phyloP scores from a whole-genome alignment of 1,140 invertebrate genomes.

The Brachionus koreanus region DNA sequence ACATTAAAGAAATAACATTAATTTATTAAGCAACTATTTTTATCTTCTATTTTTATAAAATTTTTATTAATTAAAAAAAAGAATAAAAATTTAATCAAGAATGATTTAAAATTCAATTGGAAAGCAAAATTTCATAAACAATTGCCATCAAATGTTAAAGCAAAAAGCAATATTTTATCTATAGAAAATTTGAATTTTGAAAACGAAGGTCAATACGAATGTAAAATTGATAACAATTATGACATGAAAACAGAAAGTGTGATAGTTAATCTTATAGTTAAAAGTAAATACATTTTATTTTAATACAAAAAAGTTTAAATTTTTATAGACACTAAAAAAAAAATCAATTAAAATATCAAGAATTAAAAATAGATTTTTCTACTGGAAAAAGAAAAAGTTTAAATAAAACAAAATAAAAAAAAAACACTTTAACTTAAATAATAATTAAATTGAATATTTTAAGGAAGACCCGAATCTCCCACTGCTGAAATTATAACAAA shows the following conservation, averaged over 20 bases:
- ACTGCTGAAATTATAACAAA: background rate
- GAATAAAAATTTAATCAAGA: background rate
- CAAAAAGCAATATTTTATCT: background rate
- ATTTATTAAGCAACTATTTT: too few species aligned
- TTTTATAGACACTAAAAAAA: too few species aligned
- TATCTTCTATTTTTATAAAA: too few species aligned
- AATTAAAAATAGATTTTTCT: too few species aligned
- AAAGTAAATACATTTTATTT: background rate
- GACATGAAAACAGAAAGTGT: background rate
- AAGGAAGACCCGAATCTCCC: background rate
- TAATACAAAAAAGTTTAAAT: too few species aligned
- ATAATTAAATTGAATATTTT: background rate
- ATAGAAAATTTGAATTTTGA: conserved; percentile 1
- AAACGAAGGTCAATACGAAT: conserved; percentile 5
- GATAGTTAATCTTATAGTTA: background rate
- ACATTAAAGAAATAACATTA: too few species aligned
- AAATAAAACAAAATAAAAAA: too few species aligned
- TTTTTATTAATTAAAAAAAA: too few species aligned
- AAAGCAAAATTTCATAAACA: background rate
- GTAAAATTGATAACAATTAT: background rate
- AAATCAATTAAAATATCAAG: too few species aligned
- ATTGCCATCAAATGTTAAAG: background rate
- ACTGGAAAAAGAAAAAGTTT: too few species aligned
- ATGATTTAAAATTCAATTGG: background rate
- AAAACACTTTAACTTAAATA: background rate